These are phyloP conservation scores for Diorhabda carinulata DNA, from an alignment of 1,140 invertebrate species.

Conservation along the genomic window DNA sequence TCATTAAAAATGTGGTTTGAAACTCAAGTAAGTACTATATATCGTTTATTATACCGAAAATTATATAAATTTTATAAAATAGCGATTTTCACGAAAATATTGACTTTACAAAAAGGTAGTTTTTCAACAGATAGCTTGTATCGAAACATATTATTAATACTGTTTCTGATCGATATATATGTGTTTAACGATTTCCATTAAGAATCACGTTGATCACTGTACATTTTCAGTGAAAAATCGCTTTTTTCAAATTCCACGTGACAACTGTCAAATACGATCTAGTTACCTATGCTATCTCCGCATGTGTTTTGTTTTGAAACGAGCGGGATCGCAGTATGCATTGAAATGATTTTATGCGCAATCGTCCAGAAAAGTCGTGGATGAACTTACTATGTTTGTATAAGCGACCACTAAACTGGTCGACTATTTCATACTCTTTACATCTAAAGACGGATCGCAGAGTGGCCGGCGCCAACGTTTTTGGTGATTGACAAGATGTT, in stretches of 20 bases:
- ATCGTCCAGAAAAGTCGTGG: constrained; percentile 35
- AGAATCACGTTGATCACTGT: background rate
- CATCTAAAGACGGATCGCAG: constrained; percentile 35
- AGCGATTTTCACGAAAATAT: too few relatives aligned
- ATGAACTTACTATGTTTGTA: constrained; percentile 2
- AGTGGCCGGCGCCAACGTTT: constrained; percentile 40
- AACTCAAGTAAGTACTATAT: constrained; percentile 43
- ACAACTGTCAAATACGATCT: constrained; percentile 48
- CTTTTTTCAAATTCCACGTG: constrained; percentile 38
- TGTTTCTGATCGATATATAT: too few relatives aligned
- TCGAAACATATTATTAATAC: too few relatives aligned
- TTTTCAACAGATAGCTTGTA: too few relatives aligned
- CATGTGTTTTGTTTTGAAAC: constrained; percentile 51
- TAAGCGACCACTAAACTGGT: constrained; percentile 31
- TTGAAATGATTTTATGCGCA: constrained; percentile 47
- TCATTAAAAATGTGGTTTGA: constrained; percentile 50
- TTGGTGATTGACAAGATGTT: constrained; percentile 23
- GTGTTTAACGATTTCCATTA: too few relatives aligned
- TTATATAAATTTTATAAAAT: background rate
- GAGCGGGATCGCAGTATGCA: constrained; percentile 46
- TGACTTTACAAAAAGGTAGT: too few relatives aligned
- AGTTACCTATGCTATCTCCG: constrained; percentile 47
- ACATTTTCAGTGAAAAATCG: constrained; percentile 39
- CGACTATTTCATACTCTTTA: constrained; percentile 44
- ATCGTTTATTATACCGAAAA: background rate